These are phyloP conservation scores for Dolichoris vasculosae DNA, from an alignment of 1,140 invertebrate species.

Conservation along the genomic window DNA sequence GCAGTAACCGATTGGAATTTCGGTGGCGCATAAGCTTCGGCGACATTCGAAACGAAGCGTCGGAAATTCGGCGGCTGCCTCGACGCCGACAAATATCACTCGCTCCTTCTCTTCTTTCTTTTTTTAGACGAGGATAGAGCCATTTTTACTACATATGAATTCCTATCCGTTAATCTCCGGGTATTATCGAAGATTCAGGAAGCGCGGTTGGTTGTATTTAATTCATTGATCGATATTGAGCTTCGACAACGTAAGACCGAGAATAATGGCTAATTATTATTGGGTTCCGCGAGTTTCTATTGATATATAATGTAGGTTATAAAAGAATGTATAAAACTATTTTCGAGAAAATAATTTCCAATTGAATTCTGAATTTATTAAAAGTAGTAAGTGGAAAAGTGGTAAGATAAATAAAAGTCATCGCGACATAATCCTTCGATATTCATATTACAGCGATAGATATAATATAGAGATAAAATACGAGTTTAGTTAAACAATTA, in stretches of 20 bases:
- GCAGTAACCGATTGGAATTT: not conserved
- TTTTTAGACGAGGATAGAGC: not conserved
- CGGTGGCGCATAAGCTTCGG: not conserved
- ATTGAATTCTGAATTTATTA: too few species aligned
- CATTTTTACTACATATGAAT: not conserved
- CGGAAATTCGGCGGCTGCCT: constrained; percentile 31
- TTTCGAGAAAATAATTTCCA: too few species aligned
- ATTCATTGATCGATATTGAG: not conserved
- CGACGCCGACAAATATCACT: constrained; percentile 42
- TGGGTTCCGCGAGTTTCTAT: not conserved
- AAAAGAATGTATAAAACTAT: too few species aligned
- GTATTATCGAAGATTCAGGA: constrained; percentile 21
- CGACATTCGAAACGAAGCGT: not conserved
- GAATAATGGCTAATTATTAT: not conserved
- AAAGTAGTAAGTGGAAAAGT: too few species aligned
- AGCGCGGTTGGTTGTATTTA: not conserved
- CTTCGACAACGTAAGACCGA: not conserved
- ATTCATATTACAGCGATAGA: too few species aligned
- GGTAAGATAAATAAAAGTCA: too few species aligned
- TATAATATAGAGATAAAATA: too few species aligned
- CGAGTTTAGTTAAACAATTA: too few species aligned
- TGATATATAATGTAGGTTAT: too few species aligned
- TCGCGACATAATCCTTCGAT: too few species aligned
- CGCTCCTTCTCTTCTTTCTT: not conserved
- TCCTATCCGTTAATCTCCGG: not conserved